These are phyloP conservation scores for Pagetopsis macropterus DNA, from an alignment of 2,797 vertebrate genomes.

Conservation along the genomic window DNA sequence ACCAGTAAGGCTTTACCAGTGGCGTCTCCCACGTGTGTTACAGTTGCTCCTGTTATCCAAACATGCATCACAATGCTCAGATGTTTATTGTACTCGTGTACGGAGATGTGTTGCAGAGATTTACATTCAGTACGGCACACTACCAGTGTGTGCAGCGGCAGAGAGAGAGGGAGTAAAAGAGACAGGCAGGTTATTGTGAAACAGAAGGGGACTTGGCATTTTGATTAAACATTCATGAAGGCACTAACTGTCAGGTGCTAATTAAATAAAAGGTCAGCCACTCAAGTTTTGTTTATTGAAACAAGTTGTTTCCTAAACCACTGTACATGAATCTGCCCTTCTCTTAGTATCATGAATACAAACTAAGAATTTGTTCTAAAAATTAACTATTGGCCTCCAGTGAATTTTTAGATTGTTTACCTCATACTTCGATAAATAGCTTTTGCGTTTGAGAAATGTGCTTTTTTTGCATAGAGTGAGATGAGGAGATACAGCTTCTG, in stretches of 20 bases:
- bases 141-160: slow-evolving; percentile 3
- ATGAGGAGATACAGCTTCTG: not conserved
- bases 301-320: slow-evolving; percentile 59
- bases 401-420: not conserved
- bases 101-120: slow-evolving; percentile 41
- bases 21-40: slow-evolving; percentile 48
- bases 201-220: slow-evolving; percentile 62
- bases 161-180: not conserved
- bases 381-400: not conserved
- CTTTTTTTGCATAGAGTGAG: not conserved
- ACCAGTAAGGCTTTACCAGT: slow-evolving; percentile 17
- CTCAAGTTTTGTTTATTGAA: slow-evolving; percentile 71
- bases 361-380: not conserved
- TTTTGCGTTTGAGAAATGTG: not conserved
- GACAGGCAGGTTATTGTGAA: slow-evolving; percentile 44
- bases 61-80: slow-evolving; percentile 42
- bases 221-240: slow-evolving; percentile 77
- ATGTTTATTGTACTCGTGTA: slow-evolving; percentile 24
- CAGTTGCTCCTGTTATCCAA: slow-evolving; percentile 56
- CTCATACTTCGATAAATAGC: not conserved
- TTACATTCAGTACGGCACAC: slow-evolving; percentile 42
- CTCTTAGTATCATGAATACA: slow-evolving; percentile 4
- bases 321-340: slow-evolving; percentile 25
- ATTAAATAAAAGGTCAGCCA: slow-evolving; percentile 78
- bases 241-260: slow-evolving; percentile 68